Base-by-base conservation (phyloP, 2,888 invertebrate species). In the Argyra leucocephala region DNA sequence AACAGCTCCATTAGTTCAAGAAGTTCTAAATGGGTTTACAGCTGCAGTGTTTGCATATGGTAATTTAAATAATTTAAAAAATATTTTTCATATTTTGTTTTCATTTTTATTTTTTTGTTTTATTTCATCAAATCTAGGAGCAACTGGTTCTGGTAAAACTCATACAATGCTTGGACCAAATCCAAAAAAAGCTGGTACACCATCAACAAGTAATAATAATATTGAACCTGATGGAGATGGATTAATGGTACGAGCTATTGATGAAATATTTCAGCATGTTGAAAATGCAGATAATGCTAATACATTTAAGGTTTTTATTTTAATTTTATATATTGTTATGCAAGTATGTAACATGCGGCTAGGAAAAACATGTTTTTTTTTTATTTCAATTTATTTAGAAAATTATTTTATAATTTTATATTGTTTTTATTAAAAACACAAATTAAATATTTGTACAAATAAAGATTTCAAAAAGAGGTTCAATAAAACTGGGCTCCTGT, bases 1-100 rank as follows among this genome's bases (percentile, higher is more conserved):
- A 1, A 91, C 95, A 24, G 89, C 89, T 64, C 86, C 89, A 22
- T 82, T 97, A 22, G 93, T 97, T 2, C 87, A 88, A 60, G 93
- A 91, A 73, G 91, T 97, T 0, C 82, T 96, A 31, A 84, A 83
- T 67, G 97, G 97, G 0, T 93, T 90, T 76, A 96, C 96, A 73
- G 96, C 93, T 0, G 96, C 96, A 0, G 95, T 97, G 26, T 97
- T 97, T 80, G 96, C 97, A 1, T 97, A 80, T 66, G 80, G 80
- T n/a, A 48, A 18, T 5, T 48, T 3, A 3, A 18, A 18, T 48
- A 15, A 15, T 48, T 48, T 1, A 48, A 48, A 12, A 12, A 18
- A 48, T 18, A 18, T 37, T 15, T 9, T 37, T 10, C 15, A 48
- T 15, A 10, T 3, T 3, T 37, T 37, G 15, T 12, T 9, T 3